Evolutionary conservation across 2,113 vertebrate genomes (phyloP).

Genomic region (Tiliqua scincoides): DNA sequence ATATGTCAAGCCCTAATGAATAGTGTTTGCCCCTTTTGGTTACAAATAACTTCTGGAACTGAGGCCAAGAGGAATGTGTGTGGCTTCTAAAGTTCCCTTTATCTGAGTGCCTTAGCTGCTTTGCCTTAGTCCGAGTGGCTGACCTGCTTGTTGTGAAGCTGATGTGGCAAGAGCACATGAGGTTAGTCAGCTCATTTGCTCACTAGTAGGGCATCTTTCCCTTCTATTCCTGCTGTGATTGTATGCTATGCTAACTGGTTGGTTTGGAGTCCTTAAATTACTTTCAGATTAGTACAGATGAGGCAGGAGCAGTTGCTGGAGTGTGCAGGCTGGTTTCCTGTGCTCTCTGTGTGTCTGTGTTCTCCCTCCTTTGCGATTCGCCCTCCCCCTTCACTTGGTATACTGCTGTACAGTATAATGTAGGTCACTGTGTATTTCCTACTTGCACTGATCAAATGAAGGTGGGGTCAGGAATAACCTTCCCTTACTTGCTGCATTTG

Average conservation of each 20-base stretch:
- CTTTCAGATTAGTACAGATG: background rate
- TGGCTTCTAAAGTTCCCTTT: background rate
- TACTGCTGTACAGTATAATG: background rate
- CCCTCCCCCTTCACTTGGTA: too few species aligned
- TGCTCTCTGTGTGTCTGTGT: background rate
- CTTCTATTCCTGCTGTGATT: background rate
- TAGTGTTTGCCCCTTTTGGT: background rate
- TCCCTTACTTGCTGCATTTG: background rate
- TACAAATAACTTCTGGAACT: background rate
- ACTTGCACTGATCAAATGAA: background rate
- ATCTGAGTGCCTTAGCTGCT: background rate
- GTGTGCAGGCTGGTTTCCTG: background rate
- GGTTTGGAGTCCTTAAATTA: background rate
- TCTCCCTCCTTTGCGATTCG: background rate
- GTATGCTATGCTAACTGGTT: background rate
- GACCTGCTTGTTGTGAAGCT: background rate
- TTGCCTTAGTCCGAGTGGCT: background rate
- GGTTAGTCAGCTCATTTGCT: background rate
- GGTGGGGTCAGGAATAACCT: background rate
- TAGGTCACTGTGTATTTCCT: background rate
- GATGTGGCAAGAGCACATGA: background rate
- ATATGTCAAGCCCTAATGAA: background rate
- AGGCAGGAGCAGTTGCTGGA: background rate
- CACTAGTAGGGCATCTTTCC: too few species aligned
- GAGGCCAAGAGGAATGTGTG: background rate